These are phyloP conservation scores for Chamaetylas fuelleborni DNA, from an alignment of 2,113 vertebrate species.

Conservation along the genomic window DNA sequence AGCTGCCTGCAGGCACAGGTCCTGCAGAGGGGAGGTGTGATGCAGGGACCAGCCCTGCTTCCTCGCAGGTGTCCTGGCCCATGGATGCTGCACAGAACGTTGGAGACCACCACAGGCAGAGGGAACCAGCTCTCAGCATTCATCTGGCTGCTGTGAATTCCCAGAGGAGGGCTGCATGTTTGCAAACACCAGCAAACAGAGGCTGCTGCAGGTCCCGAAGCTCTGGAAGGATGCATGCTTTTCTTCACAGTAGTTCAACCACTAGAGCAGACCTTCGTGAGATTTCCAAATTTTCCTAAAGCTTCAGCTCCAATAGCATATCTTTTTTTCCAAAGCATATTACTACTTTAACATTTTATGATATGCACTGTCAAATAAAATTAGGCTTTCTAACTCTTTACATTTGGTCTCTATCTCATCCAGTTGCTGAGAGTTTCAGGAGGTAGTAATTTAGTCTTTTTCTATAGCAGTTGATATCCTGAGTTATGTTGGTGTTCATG, in stretches of 20 bases:
- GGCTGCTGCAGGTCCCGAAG: background rate
- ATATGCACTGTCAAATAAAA: background rate
- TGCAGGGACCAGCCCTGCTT: background rate
- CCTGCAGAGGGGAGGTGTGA: fast-evolving
- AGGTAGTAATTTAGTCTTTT: background rate
- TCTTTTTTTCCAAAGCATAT: background rate
- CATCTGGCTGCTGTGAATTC: fast-evolving
- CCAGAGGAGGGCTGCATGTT: background rate
- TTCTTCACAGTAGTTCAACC: background rate
- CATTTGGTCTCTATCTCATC: background rate
- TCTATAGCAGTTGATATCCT: background rate
- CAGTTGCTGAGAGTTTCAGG: background rate
- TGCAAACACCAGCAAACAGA: background rate
- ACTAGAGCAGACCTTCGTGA: background rate
- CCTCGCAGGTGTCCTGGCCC: fast-evolving
- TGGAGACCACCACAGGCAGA: background rate
- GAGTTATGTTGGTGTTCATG: fast-evolving
- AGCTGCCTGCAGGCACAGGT: fast-evolving
- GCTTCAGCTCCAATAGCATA: background rate
- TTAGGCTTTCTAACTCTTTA: background rate
- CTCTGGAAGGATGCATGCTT: fast-evolving
- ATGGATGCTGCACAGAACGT: fast-evolving
- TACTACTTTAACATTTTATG: background rate
- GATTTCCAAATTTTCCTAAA: background rate
- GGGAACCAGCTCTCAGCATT: fast-evolving